phyloP scores from a whole-genome alignment of 35 echinoderm and acorn worm species.

The Heliocidaris erythrogramma region DNA sequence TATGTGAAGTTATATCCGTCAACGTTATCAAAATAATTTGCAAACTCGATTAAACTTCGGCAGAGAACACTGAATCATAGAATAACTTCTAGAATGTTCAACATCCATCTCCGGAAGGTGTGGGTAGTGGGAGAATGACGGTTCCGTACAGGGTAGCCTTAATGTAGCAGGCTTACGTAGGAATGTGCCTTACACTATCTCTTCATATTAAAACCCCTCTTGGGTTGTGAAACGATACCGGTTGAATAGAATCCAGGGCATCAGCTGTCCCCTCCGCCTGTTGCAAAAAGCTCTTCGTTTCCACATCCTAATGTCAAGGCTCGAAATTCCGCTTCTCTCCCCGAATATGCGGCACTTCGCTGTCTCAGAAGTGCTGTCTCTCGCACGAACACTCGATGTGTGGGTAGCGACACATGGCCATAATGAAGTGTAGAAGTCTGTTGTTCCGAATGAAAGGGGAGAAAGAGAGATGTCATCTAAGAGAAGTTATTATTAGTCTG shows the following conservation, averaged over 20 bases:
- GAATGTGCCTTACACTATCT: not conserved
- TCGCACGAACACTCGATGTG: not conserved
- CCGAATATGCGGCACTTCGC: not conserved
- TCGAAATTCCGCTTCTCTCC: not conserved
- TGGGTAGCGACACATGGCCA: not conserved
- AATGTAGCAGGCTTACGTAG: not conserved
- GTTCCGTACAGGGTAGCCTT: not conserved
- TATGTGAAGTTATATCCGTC: not conserved
- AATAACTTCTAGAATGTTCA: not conserved
- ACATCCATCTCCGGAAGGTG: not conserved
- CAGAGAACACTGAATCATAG: not conserved
- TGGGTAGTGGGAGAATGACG: not conserved
- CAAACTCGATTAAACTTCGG: not conserved
- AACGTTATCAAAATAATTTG: not conserved
- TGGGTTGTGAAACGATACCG: not conserved
- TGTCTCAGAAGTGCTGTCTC: not conserved
- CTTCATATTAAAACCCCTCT: not conserved
- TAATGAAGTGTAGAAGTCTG: slow-evolving; percentile 2
- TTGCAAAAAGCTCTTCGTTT: not conserved
- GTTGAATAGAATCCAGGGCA: not conserved
- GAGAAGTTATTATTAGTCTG: slow-evolving; percentile 5
- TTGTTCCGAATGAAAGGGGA: not conserved
- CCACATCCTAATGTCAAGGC: not conserved
- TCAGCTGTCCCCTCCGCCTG: slow-evolving; percentile 3
- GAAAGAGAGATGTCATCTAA: not conserved